A percentile compares a stretch with the other conserved stretches of the same genome.
phyloP scores from a whole-genome alignment of 1,140 invertebrate species.

The Varroa destructor region DNA sequence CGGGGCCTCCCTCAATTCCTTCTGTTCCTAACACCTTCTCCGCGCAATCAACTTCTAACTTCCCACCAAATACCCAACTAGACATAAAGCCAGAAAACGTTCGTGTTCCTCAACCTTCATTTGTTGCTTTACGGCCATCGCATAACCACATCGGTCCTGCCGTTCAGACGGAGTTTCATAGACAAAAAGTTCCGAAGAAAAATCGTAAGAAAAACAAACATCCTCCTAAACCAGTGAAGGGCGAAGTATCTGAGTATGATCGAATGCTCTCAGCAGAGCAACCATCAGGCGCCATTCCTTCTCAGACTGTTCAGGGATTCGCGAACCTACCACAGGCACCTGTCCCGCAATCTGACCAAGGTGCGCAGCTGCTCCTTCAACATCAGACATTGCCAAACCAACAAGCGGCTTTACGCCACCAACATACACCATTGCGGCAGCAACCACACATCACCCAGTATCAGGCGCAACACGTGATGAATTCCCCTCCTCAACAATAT shows the following conservation, averaged over 20 bases:
- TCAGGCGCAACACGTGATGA: not conserved
- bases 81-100: too few species aligned
- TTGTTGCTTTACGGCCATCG: too few species aligned
- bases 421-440: not conserved
- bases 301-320: not conserved
- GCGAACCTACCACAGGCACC: not conserved
- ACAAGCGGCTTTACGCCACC: not conserved
- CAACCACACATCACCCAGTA: not conserved
- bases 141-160: too few species aligned
- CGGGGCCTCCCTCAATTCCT: too few species aligned
- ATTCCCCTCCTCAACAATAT: not conserved
- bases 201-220: slow-evolving; percentile 12
- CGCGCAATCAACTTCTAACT: too few species aligned
- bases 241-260: slow-evolving; percentile 16
- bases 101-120: too few species aligned
- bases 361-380: too few species aligned
- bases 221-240: not conserved
- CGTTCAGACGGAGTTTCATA: too few species aligned
- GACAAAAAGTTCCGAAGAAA: not conserved
- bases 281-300: not conserved
- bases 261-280: slow-evolving; percentile 12
- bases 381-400: not conserved
- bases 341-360: too few species aligned
- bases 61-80: too few species aligned
- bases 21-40: too few species aligned